These are phyloP conservation scores for Nomada lathburiana DNA, from an alignment of 2,888 invertebrate genomes.

Conservation along the genomic window DNA sequence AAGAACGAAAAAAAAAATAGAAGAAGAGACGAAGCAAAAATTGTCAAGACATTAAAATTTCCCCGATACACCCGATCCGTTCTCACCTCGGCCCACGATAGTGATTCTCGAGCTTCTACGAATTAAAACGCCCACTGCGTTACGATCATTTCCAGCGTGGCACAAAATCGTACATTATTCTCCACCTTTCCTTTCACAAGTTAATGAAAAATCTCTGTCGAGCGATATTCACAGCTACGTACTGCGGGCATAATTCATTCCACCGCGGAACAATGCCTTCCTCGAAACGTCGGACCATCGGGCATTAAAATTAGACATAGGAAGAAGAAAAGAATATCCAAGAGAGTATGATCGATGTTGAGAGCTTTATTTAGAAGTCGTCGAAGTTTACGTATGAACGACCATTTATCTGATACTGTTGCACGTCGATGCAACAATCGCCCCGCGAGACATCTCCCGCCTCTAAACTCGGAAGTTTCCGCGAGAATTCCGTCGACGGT, in stretches of 20 bases:
- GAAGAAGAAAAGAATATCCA: background rate
- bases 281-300: no score
- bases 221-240: no score
- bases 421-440: no score
- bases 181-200: no score
- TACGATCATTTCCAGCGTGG: no score
- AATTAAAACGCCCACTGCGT: background rate
- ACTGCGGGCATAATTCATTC: no score
- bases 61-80: background rate
- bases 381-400: background rate
- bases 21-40: slow-evolving; percentile 1
- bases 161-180: no score
- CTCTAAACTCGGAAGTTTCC: slow-evolving; percentile 2
- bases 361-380: background rate
- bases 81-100: background rate
- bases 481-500: slow-evolving; percentile 9
- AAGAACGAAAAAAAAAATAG: background rate
- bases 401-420: background rate
- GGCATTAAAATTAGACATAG: no score
- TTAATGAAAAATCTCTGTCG: no score
- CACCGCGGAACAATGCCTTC: no score
- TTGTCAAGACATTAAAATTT: slow-evolving; percentile 6
- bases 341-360: background rate
- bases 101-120: background rate
- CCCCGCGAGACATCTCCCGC: no score